Base-by-base conservation (phyloP, 2,113 vertebrate species). In the Engraulis encrasicolus region DNA sequence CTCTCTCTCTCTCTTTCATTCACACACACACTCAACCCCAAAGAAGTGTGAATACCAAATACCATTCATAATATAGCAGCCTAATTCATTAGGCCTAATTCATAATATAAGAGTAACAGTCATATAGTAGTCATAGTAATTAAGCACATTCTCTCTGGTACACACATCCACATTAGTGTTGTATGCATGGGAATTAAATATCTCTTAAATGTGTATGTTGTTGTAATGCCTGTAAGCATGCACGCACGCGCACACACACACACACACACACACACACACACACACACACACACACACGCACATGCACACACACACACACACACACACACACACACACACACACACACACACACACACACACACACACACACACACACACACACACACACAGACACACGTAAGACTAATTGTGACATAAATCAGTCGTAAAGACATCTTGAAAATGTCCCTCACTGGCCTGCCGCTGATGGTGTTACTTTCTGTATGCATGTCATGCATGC, bases 1-100 rank as follows among this genome's bases (percentile, higher is more conserved):
- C 83, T 83, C 4, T n/a, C 78, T 19, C 83, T n/a, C 82, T 84
- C 58, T 49, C 81, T 78, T 58, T 50, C 85, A 80, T 45, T 9
- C 9, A 45, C 9, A 45, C 9, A 45, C 40, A 45, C 40, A 45
- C 40, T 45, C 40, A 45, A 45, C 78, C 58, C 50, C 18, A 61
- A 20, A 27, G n/a, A 61, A 6, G 27, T 14, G 27, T 14, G 27
- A 14, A 66, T 9, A 66, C 6, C n/a, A 20, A 66, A n/a, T n/a
- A n/a, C n/a, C n/a, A n/a, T n/a, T n/a, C n/a, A n/a, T n/a, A n/a
- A n/a, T n/a, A n/a, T n/a, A n/a, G n/a, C n/a, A n/a, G n/a, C n/a
- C n/a, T n/a, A n/a, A n/a, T n/a, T n/a, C n/a, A n/a, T n/a, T n/a
- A n/a, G n/a, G n/a, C n/a, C n/a, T n/a, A n/a, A n/a, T n/a, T n/a